A percentile compares a stretch with the other conserved stretches of the same genome.
These are phyloP conservation scores for Drosophila paracracens DNA, from an alignment of 2,888 invertebrate genomes.

Conservation along the genomic window DNA sequence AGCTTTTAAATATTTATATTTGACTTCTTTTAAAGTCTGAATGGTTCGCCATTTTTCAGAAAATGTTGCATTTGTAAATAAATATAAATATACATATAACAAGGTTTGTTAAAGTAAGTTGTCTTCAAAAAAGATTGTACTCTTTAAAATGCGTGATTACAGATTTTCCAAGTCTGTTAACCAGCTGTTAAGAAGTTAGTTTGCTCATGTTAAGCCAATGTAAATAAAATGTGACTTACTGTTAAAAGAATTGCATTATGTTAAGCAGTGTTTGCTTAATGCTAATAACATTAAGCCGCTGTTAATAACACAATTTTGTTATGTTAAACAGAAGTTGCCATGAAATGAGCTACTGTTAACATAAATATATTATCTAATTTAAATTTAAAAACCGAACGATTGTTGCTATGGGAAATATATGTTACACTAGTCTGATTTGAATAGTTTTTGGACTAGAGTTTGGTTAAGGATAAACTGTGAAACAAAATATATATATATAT, in stretches of 20 bases:
- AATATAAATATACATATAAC: background rate
- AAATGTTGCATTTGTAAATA: background rate
- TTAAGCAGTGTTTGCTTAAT: background rate
- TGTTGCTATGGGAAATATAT: too few species aligned
- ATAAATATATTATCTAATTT: background rate
- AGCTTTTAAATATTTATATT: constrained; percentile 1
- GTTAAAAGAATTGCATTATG: background rate
- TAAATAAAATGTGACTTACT: background rate
- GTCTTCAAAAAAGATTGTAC: background rate
- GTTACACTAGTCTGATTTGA: too few species aligned
- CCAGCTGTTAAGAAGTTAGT: background rate
- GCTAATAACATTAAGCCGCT: background rate
- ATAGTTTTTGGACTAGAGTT: too few species aligned
- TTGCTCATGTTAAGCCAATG: background rate
- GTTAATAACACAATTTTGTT: background rate
- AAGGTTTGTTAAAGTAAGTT: background rate
- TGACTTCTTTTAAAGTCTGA: background rate
- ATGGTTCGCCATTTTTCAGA: too few species aligned
- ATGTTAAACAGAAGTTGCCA: background rate
- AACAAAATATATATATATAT: too few species aligned
- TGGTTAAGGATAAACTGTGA: too few species aligned
- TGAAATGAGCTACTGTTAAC: background rate
- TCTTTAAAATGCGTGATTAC: background rate
- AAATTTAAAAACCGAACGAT: background rate
- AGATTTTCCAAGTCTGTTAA: background rate